A percentile compares a stretch with the other conserved stretches of the same genome.
Conservation (phyloP, 2,888 invertebrate genomes). For the Drosophila affinis region DNA sequence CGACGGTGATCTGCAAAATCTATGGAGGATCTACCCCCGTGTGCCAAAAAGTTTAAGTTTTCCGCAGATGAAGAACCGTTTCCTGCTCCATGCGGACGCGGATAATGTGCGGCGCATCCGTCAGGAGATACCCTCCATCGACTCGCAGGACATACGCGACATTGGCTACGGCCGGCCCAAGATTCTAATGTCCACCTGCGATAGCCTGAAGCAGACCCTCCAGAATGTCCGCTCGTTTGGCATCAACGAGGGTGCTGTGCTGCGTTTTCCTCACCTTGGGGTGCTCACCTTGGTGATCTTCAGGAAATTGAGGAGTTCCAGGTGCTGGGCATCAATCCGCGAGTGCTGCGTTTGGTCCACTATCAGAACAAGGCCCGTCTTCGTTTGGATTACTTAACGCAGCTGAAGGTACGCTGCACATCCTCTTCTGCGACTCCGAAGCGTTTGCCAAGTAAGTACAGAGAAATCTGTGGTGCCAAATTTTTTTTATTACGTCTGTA, state of each 20-base stretch:
- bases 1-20: slow-evolving; percentile 77
- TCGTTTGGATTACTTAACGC: slow-evolving; percentile 85
- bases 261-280: slow-evolving; percentile 86
- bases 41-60: slow-evolving; percentile 85
- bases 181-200: slow-evolving; percentile 86
- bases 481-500: neutral
- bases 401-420: too few species aligned
- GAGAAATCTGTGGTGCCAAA: slow-evolving; percentile 11
- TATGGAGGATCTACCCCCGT: slow-evolving; percentile 81
- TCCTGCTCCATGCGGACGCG: slow-evolving; percentile 86
- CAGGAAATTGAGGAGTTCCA: slow-evolving; percentile 86
- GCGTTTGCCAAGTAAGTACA: slow-evolving; percentile 83
- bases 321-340: slow-evolving; percentile 86
- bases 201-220: slow-evolving; percentile 85
- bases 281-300: too few species aligned
- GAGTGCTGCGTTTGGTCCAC: slow-evolving; percentile 85
- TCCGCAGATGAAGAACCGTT: slow-evolving; percentile 85
- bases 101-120: slow-evolving; percentile 86
- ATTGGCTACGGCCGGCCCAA: slow-evolving; percentile 86
- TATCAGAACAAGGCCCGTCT: slow-evolving; percentile 84
- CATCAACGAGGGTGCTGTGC: slow-evolving; percentile 85
- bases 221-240: slow-evolving; percentile 86
- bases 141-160: slow-evolving; percentile 85
- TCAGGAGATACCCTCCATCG: slow-evolving; percentile 85
- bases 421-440: too few species aligned